A percentile compares a stretch with the other conserved stretches of the same genome.
phyloP scores from a whole-genome alignment of 1,140 invertebrate species.

The Heliconius eleuchia region DNA sequence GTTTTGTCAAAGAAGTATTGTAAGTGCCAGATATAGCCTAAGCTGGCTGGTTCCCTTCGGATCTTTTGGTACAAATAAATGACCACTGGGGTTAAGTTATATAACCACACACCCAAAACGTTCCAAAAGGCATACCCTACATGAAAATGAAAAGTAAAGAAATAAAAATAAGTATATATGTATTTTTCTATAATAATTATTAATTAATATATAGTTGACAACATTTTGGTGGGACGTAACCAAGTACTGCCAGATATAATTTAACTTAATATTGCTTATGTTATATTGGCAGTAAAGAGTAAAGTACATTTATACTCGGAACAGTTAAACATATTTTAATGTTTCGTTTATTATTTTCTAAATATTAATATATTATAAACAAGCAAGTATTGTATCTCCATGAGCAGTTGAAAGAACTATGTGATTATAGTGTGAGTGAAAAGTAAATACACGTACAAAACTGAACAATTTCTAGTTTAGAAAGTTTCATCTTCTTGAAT shows the following conservation, averaged over 20 bases:
- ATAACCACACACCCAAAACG: constrained; percentile 60
- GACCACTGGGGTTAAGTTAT: constrained; percentile 61
- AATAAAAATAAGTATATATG: background rate
- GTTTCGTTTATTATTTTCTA: too few species aligned
- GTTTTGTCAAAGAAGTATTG: constrained; percentile 69
- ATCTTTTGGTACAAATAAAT: constrained; percentile 53
- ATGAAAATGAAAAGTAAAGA: background rate
- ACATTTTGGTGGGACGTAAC: background rate
- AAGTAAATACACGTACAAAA: constrained; percentile 48
- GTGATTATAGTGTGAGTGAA: background rate
- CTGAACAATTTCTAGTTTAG: constrained; percentile 51
- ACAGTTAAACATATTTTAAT: too few species aligned
- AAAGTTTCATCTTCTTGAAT: constrained; percentile 58
- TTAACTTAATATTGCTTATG: too few species aligned
- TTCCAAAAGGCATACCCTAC: constrained; percentile 67
- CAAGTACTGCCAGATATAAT: too few species aligned
- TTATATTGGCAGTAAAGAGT: too few species aligned
- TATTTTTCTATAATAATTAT: background rate
- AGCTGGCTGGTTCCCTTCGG: constrained; percentile 45
- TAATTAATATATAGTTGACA: background rate
- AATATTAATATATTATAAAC: too few species aligned
- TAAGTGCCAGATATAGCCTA: constrained; percentile 66
- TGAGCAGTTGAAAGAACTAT: background rate
- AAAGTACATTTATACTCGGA: too few species aligned
- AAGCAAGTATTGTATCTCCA: too few species aligned